phyloP scores from a whole-genome alignment of 2,888 invertebrate species.

The Strigamia maritima region DNA sequence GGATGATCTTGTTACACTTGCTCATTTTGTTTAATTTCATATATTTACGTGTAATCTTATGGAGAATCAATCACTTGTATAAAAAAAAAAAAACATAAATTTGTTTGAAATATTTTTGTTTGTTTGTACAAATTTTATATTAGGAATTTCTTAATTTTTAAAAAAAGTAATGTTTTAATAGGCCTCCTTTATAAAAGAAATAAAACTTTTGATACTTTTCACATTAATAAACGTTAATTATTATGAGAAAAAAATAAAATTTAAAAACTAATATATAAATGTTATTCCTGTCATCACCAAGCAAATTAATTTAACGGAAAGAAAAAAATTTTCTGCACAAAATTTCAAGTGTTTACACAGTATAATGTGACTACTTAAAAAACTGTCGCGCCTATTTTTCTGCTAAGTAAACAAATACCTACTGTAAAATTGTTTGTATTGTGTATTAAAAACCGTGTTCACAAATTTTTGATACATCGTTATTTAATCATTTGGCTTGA shows the following conservation, averaged over 20 bases:
- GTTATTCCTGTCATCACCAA: conserved; percentile 1
- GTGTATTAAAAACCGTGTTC: conserved; percentile 24
- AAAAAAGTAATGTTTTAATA: background rate
- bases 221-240: background rate
- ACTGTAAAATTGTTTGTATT: background rate
- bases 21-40: conserved; percentile 8
- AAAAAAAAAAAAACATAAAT: background rate
- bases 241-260: background rate
- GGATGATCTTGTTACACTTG: background rate
- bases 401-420: background rate
- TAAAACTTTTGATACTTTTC: background rate
- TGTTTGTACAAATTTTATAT: background rate
- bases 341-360: background rate
- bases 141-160: background rate
- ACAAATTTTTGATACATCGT: background rate
- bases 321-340: background rate
- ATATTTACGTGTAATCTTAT: background rate
- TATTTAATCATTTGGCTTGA: background rate
- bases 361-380: background rate
- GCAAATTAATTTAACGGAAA: background rate
- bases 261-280: background rate
- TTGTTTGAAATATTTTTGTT: background rate
- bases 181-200: background rate
- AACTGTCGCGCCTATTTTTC: conserved; percentile 17
- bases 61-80: background rate